Evolutionary conservation across 2,797 vertebrate genomes (phyloP).

Genomic region (Morus bassanus): DNA sequence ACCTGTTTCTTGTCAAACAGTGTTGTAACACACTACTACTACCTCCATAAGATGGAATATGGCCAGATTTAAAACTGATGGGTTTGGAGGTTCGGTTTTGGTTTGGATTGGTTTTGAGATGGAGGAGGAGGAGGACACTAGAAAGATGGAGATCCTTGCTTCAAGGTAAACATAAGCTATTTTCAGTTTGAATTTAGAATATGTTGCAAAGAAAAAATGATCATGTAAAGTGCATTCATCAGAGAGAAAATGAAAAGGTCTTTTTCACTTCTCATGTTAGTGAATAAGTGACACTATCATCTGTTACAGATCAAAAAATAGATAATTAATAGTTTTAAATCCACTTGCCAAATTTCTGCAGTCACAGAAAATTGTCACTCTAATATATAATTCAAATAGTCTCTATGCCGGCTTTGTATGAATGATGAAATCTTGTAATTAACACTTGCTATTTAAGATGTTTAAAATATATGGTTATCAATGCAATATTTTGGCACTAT

Average conservation of each 20-base stretch:
- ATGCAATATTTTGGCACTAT: neutral
- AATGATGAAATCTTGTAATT: neutral
- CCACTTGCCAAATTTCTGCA: neutral
- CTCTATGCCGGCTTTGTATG: neutral
- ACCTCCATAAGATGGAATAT: neutral
- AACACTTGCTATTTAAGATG: neutral
- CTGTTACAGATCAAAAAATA: neutral
- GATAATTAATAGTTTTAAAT: neutral
- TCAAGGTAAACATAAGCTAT: neutral
- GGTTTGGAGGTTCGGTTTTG: neutral
- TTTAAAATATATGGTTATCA: neutral
- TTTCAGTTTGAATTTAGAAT: neutral
- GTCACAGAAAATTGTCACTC: neutral
- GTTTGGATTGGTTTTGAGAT: neutral
- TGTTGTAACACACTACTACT: neutral
- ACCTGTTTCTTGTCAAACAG: neutral
- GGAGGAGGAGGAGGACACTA: neutral
- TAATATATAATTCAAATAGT: neutral
- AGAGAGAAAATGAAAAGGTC: neutral
- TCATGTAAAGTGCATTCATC: neutral
- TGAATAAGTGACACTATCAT: neutral
- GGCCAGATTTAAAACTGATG: neutral
- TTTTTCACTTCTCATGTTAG: neutral
- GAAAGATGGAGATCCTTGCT: neutral
- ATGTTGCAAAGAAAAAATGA: neutral